Evolutionary conservation across 2,113 vertebrate genomes (phyloP).

Genomic region (Jaculus jaculus): DNA sequence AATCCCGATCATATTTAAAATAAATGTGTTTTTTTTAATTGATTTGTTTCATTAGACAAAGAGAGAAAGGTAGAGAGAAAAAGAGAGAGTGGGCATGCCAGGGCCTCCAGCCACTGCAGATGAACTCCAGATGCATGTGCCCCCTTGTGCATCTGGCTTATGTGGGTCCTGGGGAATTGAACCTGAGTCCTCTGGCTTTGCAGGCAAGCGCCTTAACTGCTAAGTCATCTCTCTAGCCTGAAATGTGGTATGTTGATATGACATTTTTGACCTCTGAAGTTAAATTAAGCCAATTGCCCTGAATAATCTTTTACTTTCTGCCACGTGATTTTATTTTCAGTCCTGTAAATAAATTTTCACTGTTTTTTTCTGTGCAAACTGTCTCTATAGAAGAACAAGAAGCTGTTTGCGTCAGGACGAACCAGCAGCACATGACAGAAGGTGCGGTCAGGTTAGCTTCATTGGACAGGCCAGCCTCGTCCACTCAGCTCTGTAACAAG

Average conservation of each 20-base stretch:
- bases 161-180: too few relatives aligned
- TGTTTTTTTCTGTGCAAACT: slow-evolving; percentile 28
- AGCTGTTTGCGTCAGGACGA: slow-evolving; percentile 42
- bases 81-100: too few relatives aligned
- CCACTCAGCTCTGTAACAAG: background rate
- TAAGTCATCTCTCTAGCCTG: too few relatives aligned
- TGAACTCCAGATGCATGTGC: too few relatives aligned
- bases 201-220: too few relatives aligned
- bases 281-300: slow-evolving; percentile 17
- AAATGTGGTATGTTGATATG: slow-evolving; percentile 33
- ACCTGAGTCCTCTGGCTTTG: too few relatives aligned
- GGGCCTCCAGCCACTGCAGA: too few relatives aligned
- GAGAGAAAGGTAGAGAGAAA: too few relatives aligned
- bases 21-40: slow-evolving; percentile 22
- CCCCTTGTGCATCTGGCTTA: too few relatives aligned
- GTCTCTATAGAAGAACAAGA: background rate
- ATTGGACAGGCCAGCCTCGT: slow-evolving; percentile 15
- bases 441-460: background rate
- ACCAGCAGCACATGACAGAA: background rate
- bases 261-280: slow-evolving; percentile 34
- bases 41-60: too few relatives aligned
- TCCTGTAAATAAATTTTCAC: background rate
- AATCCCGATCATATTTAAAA: slow-evolving; percentile 25
- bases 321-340: slow-evolving; percentile 22
- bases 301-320: slow-evolving; percentile 32